Conservation (phyloP, 1,140 invertebrate species). For the Hycleus cichorii region DNA sequence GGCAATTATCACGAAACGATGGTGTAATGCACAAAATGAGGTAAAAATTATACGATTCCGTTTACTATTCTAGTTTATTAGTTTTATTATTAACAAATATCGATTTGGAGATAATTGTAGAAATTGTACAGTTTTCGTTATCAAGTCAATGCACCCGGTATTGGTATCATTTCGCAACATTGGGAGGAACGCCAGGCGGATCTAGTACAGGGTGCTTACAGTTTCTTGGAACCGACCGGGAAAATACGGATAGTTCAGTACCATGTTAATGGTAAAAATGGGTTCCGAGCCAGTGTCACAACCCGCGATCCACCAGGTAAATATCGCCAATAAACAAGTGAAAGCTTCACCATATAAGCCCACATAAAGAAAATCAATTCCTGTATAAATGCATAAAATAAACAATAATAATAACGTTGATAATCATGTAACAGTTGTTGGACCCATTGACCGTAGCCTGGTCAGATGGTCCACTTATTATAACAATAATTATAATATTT, state of each 20-base stretch:
- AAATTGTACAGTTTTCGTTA: conserved; percentile 44
- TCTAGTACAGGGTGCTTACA: conserved; percentile 43
- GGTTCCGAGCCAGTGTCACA: conserved; percentile 43
- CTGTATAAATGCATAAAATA: not conserved
- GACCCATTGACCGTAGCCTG: not conserved
- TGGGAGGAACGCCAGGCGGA: conserved; percentile 42
- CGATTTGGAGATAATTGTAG: conserved; percentile 24
- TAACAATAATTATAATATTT: not conserved
- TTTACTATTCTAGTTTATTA: not conserved
- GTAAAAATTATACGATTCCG: conserved; percentile 2
- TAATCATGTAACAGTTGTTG: not conserved
- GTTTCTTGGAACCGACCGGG: conserved; percentile 44
- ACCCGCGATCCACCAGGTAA: conserved; percentile 35
- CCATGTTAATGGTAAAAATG: conserved; percentile 41
- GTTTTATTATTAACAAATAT: not conserved
- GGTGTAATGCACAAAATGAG: conserved; percentile 14
- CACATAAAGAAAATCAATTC: not conserved
- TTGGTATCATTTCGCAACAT: conserved; percentile 39
- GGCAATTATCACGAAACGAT: conserved; percentile 7
- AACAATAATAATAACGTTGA: not conserved
- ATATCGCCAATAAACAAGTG: not conserved
- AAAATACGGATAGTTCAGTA: conserved; percentile 45
- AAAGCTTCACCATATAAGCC: not conserved
- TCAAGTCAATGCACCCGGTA: conserved; percentile 38
- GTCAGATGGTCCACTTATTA: conserved; percentile 7